These are phyloP conservation scores for Apis cerana DNA, from an alignment of 1,140 invertebrate species.

Conservation along the genomic window DNA sequence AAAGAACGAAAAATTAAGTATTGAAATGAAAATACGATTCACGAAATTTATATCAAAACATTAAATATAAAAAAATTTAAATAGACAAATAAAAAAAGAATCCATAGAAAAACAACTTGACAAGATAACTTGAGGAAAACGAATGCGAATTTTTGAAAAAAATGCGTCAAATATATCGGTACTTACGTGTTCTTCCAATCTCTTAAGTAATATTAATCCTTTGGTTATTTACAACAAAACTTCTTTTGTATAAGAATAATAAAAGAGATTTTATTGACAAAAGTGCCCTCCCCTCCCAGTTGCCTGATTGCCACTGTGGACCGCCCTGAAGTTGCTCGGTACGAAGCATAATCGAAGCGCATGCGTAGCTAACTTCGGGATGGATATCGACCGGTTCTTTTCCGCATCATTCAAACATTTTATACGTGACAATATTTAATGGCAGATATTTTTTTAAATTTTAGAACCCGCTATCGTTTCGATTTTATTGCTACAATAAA, in stretches of 20 bases:
- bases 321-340: conserved; percentile 43
- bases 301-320: conserved; percentile 63
- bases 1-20: not conserved
- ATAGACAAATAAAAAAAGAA: not conserved
- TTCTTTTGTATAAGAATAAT: not conserved
- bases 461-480: not conserved
- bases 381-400: conserved; percentile 53
- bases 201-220: not conserved
- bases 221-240: conserved; percentile 48
- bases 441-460: conserved; percentile 2
- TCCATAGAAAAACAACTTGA: not conserved
- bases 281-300: conserved; percentile 21
- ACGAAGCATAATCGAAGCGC: conserved; percentile 33
- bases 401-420: conserved; percentile 44
- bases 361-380: conserved; percentile 57
- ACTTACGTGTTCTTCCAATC: conserved; percentile 26
- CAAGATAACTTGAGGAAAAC: not conserved
- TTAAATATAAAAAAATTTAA: not conserved
- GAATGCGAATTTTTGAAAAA: not conserved
- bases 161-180: not conserved
- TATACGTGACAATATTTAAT: not conserved
- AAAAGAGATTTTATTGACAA: conserved; percentile 8
- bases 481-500: not conserved
- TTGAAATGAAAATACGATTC: not conserved
- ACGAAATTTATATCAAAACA: not conserved